A percentile compares a stretch with the other conserved stretches of the same genome.
phyloP scores from a whole-genome alignment of 1,140 invertebrate genomes.

The Lepidurus couesii region DNA sequence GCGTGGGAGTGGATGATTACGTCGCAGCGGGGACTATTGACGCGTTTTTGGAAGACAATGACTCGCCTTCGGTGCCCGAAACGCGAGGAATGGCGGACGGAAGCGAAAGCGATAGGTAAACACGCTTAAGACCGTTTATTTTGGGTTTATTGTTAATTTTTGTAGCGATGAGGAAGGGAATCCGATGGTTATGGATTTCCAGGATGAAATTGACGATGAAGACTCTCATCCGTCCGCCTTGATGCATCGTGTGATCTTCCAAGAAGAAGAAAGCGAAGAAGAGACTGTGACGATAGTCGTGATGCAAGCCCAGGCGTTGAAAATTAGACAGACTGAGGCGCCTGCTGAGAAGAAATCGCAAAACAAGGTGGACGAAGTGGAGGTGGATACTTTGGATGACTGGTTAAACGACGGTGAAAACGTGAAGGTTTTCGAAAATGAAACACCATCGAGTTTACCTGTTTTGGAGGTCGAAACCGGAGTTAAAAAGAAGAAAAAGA shows the following conservation, averaged over 20 bases:
- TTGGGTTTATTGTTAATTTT: conserved; percentile 47
- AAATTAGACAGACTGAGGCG: conserved; percentile 36
- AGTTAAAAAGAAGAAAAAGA: neutral
- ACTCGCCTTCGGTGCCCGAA: neutral
- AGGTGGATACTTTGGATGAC: neutral
- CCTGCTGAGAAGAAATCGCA: conserved; percentile 35
- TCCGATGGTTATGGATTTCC: conserved; percentile 77
- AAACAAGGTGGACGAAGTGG: neutral
- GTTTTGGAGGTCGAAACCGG: neutral
- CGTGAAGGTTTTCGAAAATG: neutral
- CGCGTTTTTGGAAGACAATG: neutral
- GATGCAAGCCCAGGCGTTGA: conserved; percentile 34
- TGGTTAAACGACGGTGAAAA: neutral
- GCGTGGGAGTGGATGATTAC: conserved; percentile 29
- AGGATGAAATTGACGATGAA: conserved; percentile 76
- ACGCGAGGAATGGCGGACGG: neutral
- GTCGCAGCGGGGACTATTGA: conserved; percentile 23
- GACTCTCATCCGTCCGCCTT: conserved; percentile 43
- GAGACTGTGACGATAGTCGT: conserved; percentile 34
- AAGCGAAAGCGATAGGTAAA: conserved; percentile 2
- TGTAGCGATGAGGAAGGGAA: conserved; percentile 67
- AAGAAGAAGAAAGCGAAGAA: conserved; percentile 26
- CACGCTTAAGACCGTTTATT: conserved; percentile 12
- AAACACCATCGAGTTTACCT: neutral
- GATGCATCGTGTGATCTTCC: conserved; percentile 24